These are phyloP conservation scores for Hiodon tergisus DNA, from an alignment of 2,113 vertebrate species.

Conservation along the genomic window DNA sequence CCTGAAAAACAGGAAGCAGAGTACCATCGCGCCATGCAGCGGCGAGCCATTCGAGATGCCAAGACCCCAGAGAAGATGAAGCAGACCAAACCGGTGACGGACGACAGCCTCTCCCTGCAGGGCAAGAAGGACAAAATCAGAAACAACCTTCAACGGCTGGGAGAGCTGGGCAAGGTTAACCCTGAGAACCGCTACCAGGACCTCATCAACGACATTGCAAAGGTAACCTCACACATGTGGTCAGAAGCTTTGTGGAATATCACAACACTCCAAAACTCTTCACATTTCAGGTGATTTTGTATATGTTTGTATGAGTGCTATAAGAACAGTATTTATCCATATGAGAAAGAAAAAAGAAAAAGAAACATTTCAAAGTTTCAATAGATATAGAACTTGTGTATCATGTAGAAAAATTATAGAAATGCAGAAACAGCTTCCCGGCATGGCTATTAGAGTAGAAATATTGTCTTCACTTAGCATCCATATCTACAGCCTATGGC, in stretches of 20 bases:
- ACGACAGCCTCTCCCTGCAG: conserved; percentile 82
- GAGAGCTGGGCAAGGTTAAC: conserved; percentile 78
- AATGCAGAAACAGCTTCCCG: no score
- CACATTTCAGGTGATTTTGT: no score
- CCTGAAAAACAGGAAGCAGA: conserved; percentile 71
- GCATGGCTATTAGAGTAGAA: no score
- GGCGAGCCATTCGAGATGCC: conserved; percentile 88
- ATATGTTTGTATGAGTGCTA: no score
- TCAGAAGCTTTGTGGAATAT: no score
- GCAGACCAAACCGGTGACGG: conserved; percentile 73
- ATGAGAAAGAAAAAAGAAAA: conserved; percentile 4
- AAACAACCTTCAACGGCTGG: conserved; percentile 78
- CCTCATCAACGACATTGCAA: conserved; percentile 93
- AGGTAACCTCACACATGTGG: conserved; percentile 58
- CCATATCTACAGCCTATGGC: no score
- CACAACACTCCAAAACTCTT: no score
- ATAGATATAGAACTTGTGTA: no score
- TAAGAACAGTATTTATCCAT: no score
- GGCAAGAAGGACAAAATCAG: conserved; percentile 94
- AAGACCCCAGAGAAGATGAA: conserved; percentile 98
- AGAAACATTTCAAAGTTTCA: no score
- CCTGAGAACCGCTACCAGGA: conserved; percentile 89
- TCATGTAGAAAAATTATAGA: no score
- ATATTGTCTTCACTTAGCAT: no score
- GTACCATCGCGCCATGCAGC: conserved; percentile 93